phyloP scores from a whole-genome alignment of 2,888 invertebrate species.

The Ornithoptera alexandrae region DNA sequence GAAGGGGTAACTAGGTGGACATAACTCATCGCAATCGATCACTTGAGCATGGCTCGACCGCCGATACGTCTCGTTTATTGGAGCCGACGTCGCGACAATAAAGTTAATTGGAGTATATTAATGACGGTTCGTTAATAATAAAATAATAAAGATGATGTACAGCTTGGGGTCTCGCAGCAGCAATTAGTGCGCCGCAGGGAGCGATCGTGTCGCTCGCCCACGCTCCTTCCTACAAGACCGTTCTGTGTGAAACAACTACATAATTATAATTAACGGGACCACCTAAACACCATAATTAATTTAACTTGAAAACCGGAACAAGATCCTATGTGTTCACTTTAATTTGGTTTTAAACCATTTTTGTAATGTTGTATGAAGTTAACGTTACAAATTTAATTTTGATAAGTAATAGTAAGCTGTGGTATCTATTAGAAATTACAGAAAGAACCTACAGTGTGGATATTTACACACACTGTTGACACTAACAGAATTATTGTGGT shows the following conservation, averaged over 20 bases:
- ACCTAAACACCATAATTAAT: constrained; percentile 25
- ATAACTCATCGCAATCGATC: constrained; percentile 73
- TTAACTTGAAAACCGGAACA: constrained; percentile 9
- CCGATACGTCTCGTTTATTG: constrained; percentile 68
- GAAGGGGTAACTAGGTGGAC: constrained; percentile 77
- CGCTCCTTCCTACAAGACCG: constrained; percentile 22
- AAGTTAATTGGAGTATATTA: constrained; percentile 75
- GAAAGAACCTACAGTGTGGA: no score
- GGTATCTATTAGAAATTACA: no score
- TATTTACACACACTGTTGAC: no score
- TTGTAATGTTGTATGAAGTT: background rate
- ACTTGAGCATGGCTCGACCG: constrained; percentile 53
- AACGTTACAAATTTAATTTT: background rate
- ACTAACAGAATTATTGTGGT: no score
- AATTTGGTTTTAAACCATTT: background rate
- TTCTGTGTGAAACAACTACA: constrained; percentile 22
- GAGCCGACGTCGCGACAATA: constrained; percentile 69
- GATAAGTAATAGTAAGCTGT: background rate
- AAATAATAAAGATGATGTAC: constrained; percentile 69
- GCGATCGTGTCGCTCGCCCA: constrained; percentile 33
- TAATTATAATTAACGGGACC: constrained; percentile 9
- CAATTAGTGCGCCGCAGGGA: constrained; percentile 57
- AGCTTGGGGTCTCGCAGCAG: constrained; percentile 52
- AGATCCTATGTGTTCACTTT: background rate
- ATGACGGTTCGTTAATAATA: constrained; percentile 70